Base-by-base conservation (phyloP, 2,888 invertebrate genomes). In the Sisyra terminalis region DNA sequence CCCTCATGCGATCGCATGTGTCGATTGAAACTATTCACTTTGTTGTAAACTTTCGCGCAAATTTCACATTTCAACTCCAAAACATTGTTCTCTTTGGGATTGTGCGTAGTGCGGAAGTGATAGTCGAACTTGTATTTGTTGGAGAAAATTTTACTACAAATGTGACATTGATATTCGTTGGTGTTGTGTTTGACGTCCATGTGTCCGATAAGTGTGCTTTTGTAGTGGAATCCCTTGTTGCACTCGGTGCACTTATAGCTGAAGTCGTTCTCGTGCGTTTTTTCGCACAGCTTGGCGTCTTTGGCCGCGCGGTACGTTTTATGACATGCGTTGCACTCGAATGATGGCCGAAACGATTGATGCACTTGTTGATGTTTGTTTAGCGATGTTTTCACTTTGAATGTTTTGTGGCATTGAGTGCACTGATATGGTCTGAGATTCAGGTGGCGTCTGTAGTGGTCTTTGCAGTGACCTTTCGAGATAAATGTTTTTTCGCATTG, bases 31-130 rank as follows among this genome's bases (percentile, higher is more conserved):
- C 46, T 32, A 29, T 44, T 40, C 39, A 38, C 24, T 34, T 18
- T 49, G 15, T 45, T 10, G 34, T 45, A 65, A 50, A 59, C 57
- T 47, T 59, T 55, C 46, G 58, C 53, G 44, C 47, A 57, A 50
- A 44, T 54, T 49, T 46, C 53, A 50, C 39, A 58, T 50, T 35
- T 52, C 49, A 44, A 56, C n/a, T n/a, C n/a, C n/a, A n/a, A n/a
- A n/a, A n/a, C n/a, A n/a, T n/a, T n/a, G n/a, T n/a, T n/a, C 52
- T n/a, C 7, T 44, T 39, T 37, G 37, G 45, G 14, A 40, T 42
- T 52, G 53, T 38, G 52, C 24, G 7, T 24, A 3, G 3, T 24
- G 3, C 44, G 47, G 9, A 31, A 11, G 39, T 44, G 43, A 14
- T 32, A 15, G 7, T 42, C 40, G 14, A 46, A 42, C 35, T 44